These are phyloP conservation scores for Drosophila subsilvestris DNA, from an alignment of 2,888 invertebrate species.

Conservation along the genomic window DNA sequence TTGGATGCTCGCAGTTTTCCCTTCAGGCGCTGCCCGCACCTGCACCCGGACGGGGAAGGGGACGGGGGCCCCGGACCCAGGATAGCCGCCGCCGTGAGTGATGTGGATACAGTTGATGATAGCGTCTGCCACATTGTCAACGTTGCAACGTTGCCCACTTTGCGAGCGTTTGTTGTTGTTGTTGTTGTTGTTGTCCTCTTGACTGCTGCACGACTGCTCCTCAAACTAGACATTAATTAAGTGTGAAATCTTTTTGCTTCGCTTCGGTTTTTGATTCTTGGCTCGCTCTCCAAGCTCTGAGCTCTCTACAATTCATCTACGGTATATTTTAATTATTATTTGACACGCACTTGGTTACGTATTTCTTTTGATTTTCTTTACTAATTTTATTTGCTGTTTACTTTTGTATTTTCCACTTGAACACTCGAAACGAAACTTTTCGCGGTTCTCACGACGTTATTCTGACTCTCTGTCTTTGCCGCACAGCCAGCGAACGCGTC, in stretches of 20 bases:
- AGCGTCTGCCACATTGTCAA: slow-evolving; percentile 68
- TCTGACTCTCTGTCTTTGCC: slow-evolving; percentile 22
- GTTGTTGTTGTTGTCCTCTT: neutral
- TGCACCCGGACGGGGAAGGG: slow-evolving; percentile 24
- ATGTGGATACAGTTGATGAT: slow-evolving; percentile 67
- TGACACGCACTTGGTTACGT: slow-evolving; percentile 26
- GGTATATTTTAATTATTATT: slow-evolving; percentile 15
- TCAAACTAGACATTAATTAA: slow-evolving; percentile 80
- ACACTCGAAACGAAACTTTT: slow-evolving; percentile 5
- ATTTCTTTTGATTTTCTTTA: slow-evolving; percentile 5
- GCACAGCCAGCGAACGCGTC: slow-evolving; percentile 57
- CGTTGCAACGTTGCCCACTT: slow-evolving; percentile 52
- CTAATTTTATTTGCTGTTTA: slow-evolving; percentile 1
- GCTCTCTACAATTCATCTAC: neutral
- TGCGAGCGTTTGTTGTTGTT: slow-evolving; percentile 3
- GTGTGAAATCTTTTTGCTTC: slow-evolving; percentile 68
- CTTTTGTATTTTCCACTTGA: slow-evolving; percentile 11
- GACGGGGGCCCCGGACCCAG: slow-evolving; percentile 3
- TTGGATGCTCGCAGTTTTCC: slow-evolving; percentile 47
- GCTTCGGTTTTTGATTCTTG: slow-evolving; percentile 18
- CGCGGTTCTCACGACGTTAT: slow-evolving; percentile 46
- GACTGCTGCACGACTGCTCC: slow-evolving; percentile 35
- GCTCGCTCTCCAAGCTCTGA: neutral
- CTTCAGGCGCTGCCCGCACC: slow-evolving; percentile 43
- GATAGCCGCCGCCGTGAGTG: slow-evolving; percentile 50